Base-by-base conservation (phyloP, 2,113 vertebrate species). In the Dasyurus viverrinus region DNA sequence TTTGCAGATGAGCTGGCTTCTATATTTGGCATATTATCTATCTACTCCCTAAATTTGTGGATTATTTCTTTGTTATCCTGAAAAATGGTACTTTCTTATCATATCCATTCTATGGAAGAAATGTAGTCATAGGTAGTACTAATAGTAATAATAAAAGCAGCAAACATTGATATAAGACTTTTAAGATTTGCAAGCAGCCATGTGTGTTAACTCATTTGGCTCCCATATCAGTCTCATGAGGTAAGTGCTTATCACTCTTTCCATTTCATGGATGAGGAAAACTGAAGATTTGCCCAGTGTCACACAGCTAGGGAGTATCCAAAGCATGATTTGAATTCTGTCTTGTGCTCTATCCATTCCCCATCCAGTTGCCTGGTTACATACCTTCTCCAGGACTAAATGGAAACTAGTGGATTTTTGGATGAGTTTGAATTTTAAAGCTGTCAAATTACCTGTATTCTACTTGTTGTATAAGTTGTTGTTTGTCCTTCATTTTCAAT, bases 31-130 rank as follows among this genome's bases (percentile, higher is more conserved):
- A 94, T 91, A 91, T 94, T 48, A 93, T 53, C 54, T 30, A 42
- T 54, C 90, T 47, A 52, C 27, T 5, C 0, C 60, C 60, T 22
- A 84, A 46, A 19, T 90, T 68, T 76, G 2, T 27, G 60, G 54
- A 27, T n/a, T 84, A 22, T 84, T 84, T 84, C 36, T 42, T 26
- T 95, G 30, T 89, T 26, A 50, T 94, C 89, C 50, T 53, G 50
- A 90, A 24, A 19, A 52, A 1, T n/a, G 19, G 8, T 90, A n/a
- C 23, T 90, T 89, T 94, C 46, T 94, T 95, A 54, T 12, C 25
- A 2, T 93, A 27, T n/a, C 11, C 54, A 94, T 57, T 27, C 90
- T 53, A 93, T 93, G 84, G 84, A 93, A 19, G 54, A 90, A 93
- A 68, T 91, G 5, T 0, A 68, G 52, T 2, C n/a, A 60, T 30